phyloP scores from a whole-genome alignment of 2,113 vertebrate genomes.

The Ia io region DNA sequence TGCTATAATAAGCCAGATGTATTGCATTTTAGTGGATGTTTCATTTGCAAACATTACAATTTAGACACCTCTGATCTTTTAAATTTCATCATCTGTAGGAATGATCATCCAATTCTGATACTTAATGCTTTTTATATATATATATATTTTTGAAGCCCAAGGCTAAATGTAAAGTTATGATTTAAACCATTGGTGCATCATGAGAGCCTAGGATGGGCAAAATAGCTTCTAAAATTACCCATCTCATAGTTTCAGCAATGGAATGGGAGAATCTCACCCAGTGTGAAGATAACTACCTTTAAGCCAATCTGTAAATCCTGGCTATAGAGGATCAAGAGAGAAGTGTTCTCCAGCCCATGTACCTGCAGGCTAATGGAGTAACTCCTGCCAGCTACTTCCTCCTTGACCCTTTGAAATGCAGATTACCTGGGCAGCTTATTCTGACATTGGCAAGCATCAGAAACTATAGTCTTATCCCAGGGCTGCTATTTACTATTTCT shows the following conservation, averaged over 20 bases:
- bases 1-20: not conserved
- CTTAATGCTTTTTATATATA: not conserved
- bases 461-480: not conserved
- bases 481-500: not conserved
- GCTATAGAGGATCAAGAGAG: not conserved
- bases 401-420: slow-evolving; percentile 9
- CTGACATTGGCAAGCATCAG: not conserved
- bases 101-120: not conserved
- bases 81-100: not conserved
- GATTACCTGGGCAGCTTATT: not conserved
- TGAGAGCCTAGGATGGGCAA: not conserved
- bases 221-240: not conserved
- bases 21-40: not conserved
- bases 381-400: not conserved
- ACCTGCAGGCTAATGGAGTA: not conserved
- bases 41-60: not conserved
- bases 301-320: not conserved
- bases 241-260: not conserved
- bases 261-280: not conserved
- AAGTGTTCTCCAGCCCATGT: rapidly evolving
- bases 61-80: not conserved
- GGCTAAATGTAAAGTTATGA: not conserved
- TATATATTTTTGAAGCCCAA: not conserved
- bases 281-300: not conserved
- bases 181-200: not conserved